Percentiles rank a stretch among this genome's conserved stretches.
phyloP scores from a whole-genome alignment of 2,888 invertebrate genomes.

The Itoplectis maculator region DNA sequence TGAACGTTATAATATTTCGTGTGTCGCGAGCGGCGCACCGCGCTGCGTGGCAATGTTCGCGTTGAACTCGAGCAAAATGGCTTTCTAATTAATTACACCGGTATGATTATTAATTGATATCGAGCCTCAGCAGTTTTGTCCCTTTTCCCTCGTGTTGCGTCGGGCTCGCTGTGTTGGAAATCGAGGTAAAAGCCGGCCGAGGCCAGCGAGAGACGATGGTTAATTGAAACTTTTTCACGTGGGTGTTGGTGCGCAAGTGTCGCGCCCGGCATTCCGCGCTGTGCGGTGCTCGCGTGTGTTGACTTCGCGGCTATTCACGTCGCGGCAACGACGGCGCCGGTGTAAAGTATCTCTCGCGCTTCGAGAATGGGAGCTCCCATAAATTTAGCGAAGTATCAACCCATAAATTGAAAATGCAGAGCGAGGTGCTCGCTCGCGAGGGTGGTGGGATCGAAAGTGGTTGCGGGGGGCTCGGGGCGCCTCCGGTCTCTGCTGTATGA shows the following conservation, averaged over 20 bases:
- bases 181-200: slow-evolving; percentile 18
- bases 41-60: neutral
- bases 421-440: slow-evolving; percentile 61
- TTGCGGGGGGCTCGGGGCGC: neutral
- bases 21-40: neutral
- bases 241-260: slow-evolving; percentile 62
- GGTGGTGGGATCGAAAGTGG: slow-evolving; percentile 12
- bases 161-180: slow-evolving; percentile 1
- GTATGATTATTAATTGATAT: slow-evolving; percentile 46
- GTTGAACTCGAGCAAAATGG: slow-evolving; percentile 6
- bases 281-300: neutral
- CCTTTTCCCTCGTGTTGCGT: slow-evolving; percentile 13
- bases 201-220: slow-evolving; percentile 6
- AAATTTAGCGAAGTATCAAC: slow-evolving; percentile 78
- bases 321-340: slow-evolving; percentile 37
- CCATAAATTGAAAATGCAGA: slow-evolving; percentile 80
- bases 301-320: slow-evolving; percentile 25
- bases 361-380: slow-evolving; percentile 71
- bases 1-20: slow-evolving; percentile 16
- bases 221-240: slow-evolving; percentile 48
- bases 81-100: slow-evolving; percentile 34
- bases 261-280: slow-evolving; percentile 37
- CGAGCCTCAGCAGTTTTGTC: slow-evolving; percentile 21
- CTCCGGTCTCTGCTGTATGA: slow-evolving; percentile 34
- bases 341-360: slow-evolving; percentile 72